phyloP scores from a whole-genome alignment of 2,888 invertebrate species.

The Pedicia rivosa region DNA sequence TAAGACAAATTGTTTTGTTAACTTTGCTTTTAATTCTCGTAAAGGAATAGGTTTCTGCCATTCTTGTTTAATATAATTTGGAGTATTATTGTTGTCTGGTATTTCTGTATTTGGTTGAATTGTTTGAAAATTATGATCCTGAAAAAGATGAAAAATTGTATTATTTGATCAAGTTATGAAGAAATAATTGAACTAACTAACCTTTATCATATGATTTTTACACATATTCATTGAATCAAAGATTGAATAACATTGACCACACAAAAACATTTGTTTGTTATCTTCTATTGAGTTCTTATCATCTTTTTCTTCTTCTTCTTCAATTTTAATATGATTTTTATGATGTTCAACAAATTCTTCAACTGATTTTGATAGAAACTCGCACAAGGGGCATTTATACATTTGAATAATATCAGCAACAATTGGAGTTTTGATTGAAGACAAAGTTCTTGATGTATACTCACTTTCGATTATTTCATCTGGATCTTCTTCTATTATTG shows the following conservation, averaged over 20 bases:
- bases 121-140: constrained; percentile 19
- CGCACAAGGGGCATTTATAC: constrained; percentile 14
- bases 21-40: constrained; percentile 10
- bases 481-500: too few species aligned
- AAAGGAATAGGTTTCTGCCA: constrained; percentile 10
- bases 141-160: background rate
- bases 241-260: constrained; percentile 18
- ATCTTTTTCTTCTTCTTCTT: background rate
- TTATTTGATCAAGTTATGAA: background rate
- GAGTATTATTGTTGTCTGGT: constrained; percentile 9
- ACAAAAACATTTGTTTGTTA: constrained; percentile 12
- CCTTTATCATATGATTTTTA: constrained; percentile 24
- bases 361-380: constrained; percentile 8
- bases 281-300: background rate
- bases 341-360: constrained; percentile 11
- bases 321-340: constrained; percentile 9
- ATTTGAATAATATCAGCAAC: constrained; percentile 1
- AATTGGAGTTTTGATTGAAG: too few species aligned
- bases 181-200: background rate
- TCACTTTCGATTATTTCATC: background rate
- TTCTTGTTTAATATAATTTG: constrained; percentile 4
- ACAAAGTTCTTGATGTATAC: background rate
- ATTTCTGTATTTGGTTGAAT: constrained; percentile 9
- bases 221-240: constrained; percentile 21
- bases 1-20: constrained; percentile 7